A percentile compares a stretch with the other conserved stretches of the same genome.
These are phyloP conservation scores for Marcusenius ussheri DNA, from an alignment of 2,113 vertebrate species.

Conservation along the genomic window DNA sequence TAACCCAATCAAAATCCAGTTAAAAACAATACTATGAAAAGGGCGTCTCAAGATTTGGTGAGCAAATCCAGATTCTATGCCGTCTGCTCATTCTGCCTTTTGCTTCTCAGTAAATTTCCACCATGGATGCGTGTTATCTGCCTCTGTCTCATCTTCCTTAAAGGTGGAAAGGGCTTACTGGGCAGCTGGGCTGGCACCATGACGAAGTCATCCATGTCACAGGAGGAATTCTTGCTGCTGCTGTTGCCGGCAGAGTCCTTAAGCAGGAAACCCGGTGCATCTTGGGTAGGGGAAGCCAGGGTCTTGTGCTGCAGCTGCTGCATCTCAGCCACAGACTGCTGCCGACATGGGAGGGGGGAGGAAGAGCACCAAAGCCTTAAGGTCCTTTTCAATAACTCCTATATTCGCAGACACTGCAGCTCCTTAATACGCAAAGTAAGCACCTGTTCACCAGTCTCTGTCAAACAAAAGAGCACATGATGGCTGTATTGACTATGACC, in stretches of 20 bases:
- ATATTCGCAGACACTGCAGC: not conserved
- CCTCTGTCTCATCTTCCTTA: not conserved
- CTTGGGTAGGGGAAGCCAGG: constrained; percentile 66
- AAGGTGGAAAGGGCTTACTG: constrained; percentile 55
- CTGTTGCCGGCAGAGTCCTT: constrained; percentile 65
- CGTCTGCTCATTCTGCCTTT: not conserved
- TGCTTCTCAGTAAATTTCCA: not conserved
- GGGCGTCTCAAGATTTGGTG: not conserved
- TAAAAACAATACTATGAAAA: not conserved
- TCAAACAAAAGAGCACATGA: not conserved
- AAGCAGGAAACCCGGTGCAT: constrained; percentile 63
- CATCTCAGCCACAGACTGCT: constrained; percentile 76
- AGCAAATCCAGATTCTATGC: not conserved
- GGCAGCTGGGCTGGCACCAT: constrained; percentile 81
- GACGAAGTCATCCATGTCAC: constrained; percentile 82
- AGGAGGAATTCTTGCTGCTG: constrained; percentile 87
- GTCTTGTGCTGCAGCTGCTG: constrained; percentile 70
- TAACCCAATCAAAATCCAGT: not conserved
- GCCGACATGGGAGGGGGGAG: constrained; percentile 10
- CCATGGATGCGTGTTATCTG: not conserved
- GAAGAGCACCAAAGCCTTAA: not conserved
- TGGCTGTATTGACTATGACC: not conserved
- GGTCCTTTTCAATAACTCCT: not conserved
- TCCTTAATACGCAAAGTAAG: not conserved
- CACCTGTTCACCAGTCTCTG: not conserved